Conservation (phyloP, 2,113 vertebrate species). For the Acinonyx jubatus region DNA sequence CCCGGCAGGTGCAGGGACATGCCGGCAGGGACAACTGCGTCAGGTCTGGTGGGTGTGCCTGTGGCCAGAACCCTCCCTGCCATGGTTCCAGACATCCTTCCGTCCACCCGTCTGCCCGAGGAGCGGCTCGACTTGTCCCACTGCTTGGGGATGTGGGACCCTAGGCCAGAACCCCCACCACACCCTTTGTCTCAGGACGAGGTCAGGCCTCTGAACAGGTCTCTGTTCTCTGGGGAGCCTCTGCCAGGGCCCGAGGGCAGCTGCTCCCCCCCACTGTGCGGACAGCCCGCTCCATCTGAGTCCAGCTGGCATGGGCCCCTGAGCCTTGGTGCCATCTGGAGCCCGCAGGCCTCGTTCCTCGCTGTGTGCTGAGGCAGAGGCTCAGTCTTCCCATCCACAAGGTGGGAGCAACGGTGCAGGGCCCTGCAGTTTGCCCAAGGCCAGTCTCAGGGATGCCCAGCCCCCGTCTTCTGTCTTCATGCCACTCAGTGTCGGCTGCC, state of each 20-base stretch:
- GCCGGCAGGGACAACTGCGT: no score
- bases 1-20: no score
- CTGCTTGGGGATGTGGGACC: neutral
- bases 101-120: neutral
- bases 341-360: neutral
- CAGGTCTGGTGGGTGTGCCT: neutral
- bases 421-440: neutral
- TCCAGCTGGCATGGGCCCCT: neutral
- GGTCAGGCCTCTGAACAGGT: neutral
- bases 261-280: no score
- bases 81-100: neutral
- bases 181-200: neutral
- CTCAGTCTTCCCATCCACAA: neutral
- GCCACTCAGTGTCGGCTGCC: no score
- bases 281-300: rapidly evolving
- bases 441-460: neutral
- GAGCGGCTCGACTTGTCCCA: rapidly evolving
- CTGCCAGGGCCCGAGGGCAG: no score
- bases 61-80: neutral
- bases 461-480: neutral
- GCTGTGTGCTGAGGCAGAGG: neutral
- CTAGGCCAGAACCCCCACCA: neutral
- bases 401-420: neutral
- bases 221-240: neutral
- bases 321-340: neutral